Percentiles rank a stretch among this genome's conserved stretches.
Evolutionary conservation across 2,888 invertebrate genomes (phyloP).

Genomic region (Oxystoma pomonae): DNA sequence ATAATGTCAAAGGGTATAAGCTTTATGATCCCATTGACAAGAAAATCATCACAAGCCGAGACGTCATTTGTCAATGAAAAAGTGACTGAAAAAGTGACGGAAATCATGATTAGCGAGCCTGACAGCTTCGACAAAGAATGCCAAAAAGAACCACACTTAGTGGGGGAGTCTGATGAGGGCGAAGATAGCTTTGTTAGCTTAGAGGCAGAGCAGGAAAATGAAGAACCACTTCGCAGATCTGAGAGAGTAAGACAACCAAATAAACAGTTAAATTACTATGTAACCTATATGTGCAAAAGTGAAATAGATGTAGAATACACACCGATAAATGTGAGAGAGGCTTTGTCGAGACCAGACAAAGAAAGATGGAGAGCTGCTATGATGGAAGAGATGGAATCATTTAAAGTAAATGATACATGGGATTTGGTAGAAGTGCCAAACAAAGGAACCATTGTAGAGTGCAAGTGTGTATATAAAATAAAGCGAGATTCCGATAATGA

Average conservation of each 20-base stretch:
- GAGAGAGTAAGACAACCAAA: constrained; percentile 16
- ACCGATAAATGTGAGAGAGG: constrained; percentile 20
- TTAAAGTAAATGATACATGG: constrained; percentile 36
- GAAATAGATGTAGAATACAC: constrained; percentile 3
- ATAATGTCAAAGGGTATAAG: constrained; percentile 1
- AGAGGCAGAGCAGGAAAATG: constrained; percentile 9
- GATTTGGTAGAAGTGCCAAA: constrained; percentile 29
- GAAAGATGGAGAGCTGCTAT: constrained; percentile 31
- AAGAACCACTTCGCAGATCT: constrained; percentile 16
- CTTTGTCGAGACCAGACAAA: constrained; percentile 27
- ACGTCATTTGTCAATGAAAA: constrained; percentile 1
- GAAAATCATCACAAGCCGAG: not conserved
- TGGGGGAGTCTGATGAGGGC: not conserved
- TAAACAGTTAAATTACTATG: too few species aligned
- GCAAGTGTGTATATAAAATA: constrained; percentile 35
- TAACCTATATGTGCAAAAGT: constrained; percentile 17
- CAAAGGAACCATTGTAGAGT: constrained; percentile 27
- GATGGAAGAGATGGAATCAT: too few species aligned
- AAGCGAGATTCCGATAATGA: constrained; percentile 29
- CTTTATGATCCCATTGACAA: not conserved
- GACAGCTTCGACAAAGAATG: not conserved
- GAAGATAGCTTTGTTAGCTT: constrained; percentile 10
- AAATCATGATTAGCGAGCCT: not conserved
- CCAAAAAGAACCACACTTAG: not conserved
- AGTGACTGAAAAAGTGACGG: not conserved